A percentile compares a stretch with the other conserved stretches of the same genome.
Conservation (phyloP, 2,113 vertebrate genomes). For the Nycticorax nycticorax region DNA sequence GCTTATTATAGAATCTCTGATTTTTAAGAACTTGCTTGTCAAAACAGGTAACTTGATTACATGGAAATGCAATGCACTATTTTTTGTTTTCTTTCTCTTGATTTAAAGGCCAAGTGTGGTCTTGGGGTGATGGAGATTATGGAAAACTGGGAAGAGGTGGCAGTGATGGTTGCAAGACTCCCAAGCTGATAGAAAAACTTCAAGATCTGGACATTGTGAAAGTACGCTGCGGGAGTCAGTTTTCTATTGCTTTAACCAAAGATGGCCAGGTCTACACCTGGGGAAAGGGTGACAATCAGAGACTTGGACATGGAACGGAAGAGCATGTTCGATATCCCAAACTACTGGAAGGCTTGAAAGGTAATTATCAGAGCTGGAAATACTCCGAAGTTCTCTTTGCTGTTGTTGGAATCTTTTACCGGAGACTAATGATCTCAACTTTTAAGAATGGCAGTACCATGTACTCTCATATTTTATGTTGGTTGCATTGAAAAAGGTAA, state of each 20-base stretch:
- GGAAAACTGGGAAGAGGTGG: constrained; percentile 95
- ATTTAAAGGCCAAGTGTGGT: constrained; percentile 94
- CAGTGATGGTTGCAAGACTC: constrained; percentile 96
- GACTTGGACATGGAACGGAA: constrained; percentile 94
- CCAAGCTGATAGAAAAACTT: constrained; percentile 94
- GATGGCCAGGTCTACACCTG: constrained; percentile 97
- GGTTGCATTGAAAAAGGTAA: not conserved
- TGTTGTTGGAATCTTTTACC: not conserved
- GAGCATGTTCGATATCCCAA: constrained; percentile 97
- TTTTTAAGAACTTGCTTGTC: not conserved
- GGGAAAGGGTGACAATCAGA: constrained; percentile 98
- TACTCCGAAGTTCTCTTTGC: not conserved
- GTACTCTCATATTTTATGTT: not conserved
- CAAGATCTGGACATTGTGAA: constrained; percentile 93
- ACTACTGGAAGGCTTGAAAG: constrained; percentile 90
- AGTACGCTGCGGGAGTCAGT: constrained; percentile 95
- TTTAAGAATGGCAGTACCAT: not conserved
- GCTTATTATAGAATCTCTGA: not conserved
- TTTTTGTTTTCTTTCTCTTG: not conserved
- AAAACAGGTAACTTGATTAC: not conserved
- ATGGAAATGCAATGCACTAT: not conserved
- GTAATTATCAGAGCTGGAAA: constrained; percentile 59
- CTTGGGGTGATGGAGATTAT: constrained; percentile 98
- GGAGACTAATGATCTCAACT: rapidly evolving
- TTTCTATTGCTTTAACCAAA: constrained; percentile 93